A percentile compares a stretch with the other conserved stretches of the same genome.
Conservation (phyloP, 2,888 invertebrate species). For the Ornithoptera alexandrae region DNA sequence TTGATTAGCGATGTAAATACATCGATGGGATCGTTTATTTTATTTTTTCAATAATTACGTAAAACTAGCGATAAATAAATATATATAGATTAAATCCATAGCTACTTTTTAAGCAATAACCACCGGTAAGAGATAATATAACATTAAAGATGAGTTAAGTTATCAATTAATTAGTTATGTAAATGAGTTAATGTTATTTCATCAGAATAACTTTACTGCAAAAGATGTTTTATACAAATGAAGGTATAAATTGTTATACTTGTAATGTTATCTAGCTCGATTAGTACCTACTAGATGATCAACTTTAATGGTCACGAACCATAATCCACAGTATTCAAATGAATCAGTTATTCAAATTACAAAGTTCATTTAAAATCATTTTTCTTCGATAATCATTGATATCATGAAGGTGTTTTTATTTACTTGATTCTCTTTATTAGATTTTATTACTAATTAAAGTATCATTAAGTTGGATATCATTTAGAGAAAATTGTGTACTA, state of each 20-base stretch:
- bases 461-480: no score
- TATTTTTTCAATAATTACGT: not conserved
- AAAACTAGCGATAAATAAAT: constrained; percentile 7
- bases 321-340: constrained; percentile 2
- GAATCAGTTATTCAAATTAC: constrained; percentile 13
- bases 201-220: constrained; percentile 1
- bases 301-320: constrained; percentile 3
- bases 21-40: not conserved
- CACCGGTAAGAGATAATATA: constrained; percentile 12
- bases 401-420: not conserved
- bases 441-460: not conserved
- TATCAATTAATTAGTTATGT: constrained; percentile 19
- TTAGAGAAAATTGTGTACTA: no score
- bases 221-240: constrained; percentile 9
- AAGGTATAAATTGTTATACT: not conserved
- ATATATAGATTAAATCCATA: not conserved
- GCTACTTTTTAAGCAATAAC: not conserved
- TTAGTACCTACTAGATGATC: not conserved
- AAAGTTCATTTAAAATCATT: constrained; percentile 5
- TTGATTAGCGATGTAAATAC: not conserved
- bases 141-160: not conserved
- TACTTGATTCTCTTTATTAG: not conserved
- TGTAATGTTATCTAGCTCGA: constrained; percentile 4
- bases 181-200: constrained; percentile 17
- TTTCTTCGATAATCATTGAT: constrained; percentile 4